Evolutionary conservation across 1,140 invertebrate species (phyloP), one percentile per base, ranked within the genome.

Genomic region (Aricia agestis): DNA sequence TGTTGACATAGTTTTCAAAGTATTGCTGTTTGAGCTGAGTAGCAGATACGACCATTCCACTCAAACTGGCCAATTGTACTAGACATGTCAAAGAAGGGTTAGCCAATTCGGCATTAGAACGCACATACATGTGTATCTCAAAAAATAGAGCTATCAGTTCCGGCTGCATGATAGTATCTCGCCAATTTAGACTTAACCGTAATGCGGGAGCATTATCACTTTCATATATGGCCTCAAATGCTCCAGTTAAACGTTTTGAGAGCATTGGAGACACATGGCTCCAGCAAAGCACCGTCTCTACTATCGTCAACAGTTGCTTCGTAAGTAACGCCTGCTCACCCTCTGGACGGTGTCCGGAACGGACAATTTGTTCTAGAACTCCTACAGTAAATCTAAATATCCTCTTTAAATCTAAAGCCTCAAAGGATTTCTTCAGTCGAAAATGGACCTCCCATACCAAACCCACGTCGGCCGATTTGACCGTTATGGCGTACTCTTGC

Each of bases 391-490:
- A 92, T 73, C 88, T 93, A 85, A 98, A 97, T 79, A 98, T 97
- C 75, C 94, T 93, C 78, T 95, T 95, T 72, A 98, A 89, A 85
- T 97, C 95, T 71, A 93, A 93, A 41, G 92, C 93, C 92, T 98
- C 96, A 94, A 98, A 98, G 59, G 95, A 93, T 79, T 95, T 95
- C 86, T 98, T 98, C 31, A 96, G 94, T 82, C 94, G 94, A 76
- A 95, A 95, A 88, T 98, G 97, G n/a, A 95, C 94, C 89, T 97
- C 96, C 95, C 95, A 98, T 15, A 96, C 95, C 58, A 98, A 86
- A 10, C 97, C 96, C 59, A 97, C 95, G 92, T 97, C 96, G 19
- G 96, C 95, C 7, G 96, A 96, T 83, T 97, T 96, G 0, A 95
- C 93, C n/a, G 96, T 96, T 57, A 94, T 96, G 61, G 96, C 95